Evolutionary conservation across 2,113 vertebrate species (phyloP), one percentile per base, ranked within the genome.

Genomic region (Labeo catla): DNA sequence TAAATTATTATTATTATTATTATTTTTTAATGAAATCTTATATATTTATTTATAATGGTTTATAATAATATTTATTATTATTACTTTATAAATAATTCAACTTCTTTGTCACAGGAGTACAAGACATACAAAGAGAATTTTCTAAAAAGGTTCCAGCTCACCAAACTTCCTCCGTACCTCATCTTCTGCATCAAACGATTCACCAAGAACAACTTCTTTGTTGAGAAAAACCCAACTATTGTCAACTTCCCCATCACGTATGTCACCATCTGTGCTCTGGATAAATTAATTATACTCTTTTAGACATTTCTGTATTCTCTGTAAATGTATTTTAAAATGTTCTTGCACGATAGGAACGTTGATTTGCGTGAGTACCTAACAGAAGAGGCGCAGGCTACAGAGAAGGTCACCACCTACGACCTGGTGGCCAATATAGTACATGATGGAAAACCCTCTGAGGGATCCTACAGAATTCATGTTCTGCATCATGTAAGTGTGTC

Each of bases 81-180:
- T 57, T 61, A 61, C 21, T 61, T 61, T 43, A 16, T 23, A 43
- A 13, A 57, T 12, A 0, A 61, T 36, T 15, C n/a, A 47, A 8
- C 59, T 54, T 73, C 2, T 10, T 66, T 86, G 57, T 68, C 15
- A n/a, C 47, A 98, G 96, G 98, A 99, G 81, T 99, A 99, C 91
- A 99, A 99, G 93, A 99, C 98, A 13, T 99, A 99, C 93, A 99
- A 99, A 93, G 98, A 99, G 91, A 99, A 99, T 90, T 99, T 99
- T 81, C 95, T 99, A 61, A 99, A 99, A 93, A 95, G 95, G 50
- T 99, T 99, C 92, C 98, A 99, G 96, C 94, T 99, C 89, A 98
- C 96, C 36, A 96, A 95, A 88, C 95, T 99, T 90, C 98, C 98
- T 0, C 98, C 98, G 0, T 99, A 98, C 92, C 96, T 99, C 80